Conservation (phyloP, 2,797 vertebrate species). For the Trichosurus vulpecula region DNA sequence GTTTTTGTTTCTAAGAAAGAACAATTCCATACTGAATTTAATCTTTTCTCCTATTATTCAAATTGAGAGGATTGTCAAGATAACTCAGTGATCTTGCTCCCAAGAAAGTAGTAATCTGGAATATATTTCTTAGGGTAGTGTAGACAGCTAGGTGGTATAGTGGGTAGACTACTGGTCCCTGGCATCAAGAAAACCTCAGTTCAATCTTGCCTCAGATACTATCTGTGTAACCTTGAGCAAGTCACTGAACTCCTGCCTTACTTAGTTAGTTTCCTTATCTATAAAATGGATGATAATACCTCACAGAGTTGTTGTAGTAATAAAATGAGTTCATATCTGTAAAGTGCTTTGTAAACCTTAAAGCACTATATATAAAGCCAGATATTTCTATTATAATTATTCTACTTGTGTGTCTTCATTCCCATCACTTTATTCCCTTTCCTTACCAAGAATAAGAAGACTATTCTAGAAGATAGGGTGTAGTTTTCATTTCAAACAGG, state of each 20-base stretch:
- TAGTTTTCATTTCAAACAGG: constrained; percentile 35
- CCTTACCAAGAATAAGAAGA: constrained; percentile 15
- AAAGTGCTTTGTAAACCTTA: background rate
- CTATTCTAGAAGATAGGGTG: constrained; percentile 40
- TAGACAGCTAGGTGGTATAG: background rate
- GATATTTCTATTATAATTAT: background rate
- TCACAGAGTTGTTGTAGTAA: too few relatives aligned
- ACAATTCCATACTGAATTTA: background rate
- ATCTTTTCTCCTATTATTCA: constrained; percentile 39
- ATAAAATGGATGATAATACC: background rate
- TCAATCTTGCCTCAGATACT: background rate
- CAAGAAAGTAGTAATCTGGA: background rate
- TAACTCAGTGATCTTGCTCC: background rate
- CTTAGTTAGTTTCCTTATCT: background rate
- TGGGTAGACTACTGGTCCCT: background rate
- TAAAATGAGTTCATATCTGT: background rate
- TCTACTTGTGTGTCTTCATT: background rate
- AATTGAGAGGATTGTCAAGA: constrained; percentile 35
- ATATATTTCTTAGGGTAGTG: background rate
- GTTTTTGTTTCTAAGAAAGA: background rate
- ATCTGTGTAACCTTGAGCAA: background rate
- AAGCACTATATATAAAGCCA: background rate
- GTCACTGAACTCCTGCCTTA: background rate
- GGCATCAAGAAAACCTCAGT: background rate
- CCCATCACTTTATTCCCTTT: background rate